Evolutionary conservation across 2,113 vertebrate species (phyloP).

Genomic region (Geococcyx californianus): DNA sequence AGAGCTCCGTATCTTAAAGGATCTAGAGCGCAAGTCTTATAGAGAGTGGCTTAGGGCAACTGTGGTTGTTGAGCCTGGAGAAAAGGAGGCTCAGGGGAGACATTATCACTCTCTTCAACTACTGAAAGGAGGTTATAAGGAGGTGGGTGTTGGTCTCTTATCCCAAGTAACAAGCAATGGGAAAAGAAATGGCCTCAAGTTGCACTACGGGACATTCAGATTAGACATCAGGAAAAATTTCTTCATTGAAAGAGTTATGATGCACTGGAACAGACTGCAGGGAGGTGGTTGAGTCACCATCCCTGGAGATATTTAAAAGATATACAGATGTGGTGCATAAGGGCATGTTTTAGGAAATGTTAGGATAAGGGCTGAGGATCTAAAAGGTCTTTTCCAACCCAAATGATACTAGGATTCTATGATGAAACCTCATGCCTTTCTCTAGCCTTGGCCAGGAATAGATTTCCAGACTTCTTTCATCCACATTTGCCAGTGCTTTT

Average conservation of each 20-base stretch:
- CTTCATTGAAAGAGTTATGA: background rate
- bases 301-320: background rate
- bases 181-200: too few relatives aligned
- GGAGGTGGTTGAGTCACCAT: background rate
- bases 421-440: background rate
- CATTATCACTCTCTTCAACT: too few relatives aligned
- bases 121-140: too few relatives aligned
- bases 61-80: too few relatives aligned
- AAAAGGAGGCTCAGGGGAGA: too few relatives aligned
- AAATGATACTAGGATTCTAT: background rate
- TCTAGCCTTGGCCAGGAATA: background rate
- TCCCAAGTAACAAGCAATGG: too few relatives aligned
- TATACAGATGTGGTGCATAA: background rate
- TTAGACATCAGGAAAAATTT: too few relatives aligned
- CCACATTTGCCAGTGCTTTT: background rate
- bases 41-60: too few relatives aligned
- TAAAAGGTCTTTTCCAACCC: background rate
- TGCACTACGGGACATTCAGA: too few relatives aligned
- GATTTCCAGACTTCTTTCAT: background rate
- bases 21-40: background rate
- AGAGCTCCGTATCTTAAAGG: background rate
- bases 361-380: background rate
- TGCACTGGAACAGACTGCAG: background rate
- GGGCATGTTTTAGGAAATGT: background rate
- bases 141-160: too few relatives aligned